Percentiles rank a stretch among this genome's conserved stretches.
Conservation (phyloP, 1,140 invertebrate genomes). For the Trichoplusia ni region DNA sequence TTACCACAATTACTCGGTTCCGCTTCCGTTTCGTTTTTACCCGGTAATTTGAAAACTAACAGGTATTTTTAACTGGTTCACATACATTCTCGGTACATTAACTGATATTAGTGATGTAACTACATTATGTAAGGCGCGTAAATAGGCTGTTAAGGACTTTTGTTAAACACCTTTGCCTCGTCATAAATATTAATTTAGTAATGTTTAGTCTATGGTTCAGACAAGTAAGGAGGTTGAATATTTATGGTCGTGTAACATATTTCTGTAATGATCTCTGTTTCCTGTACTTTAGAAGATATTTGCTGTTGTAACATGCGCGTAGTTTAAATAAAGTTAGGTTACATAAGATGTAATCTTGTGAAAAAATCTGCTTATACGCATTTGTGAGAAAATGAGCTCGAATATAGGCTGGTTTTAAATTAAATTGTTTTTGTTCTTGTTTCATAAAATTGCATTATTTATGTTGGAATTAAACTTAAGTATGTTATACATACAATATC, state of each 20-base stretch:
- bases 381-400: too few species aligned
- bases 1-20: slow-evolving; percentile 14
- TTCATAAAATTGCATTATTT: too few species aligned
- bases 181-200: slow-evolving; percentile 6
- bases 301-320: background rate
- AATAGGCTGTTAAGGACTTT: slow-evolving; percentile 18
- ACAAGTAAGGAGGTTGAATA: slow-evolving; percentile 11
- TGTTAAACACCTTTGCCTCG: slow-evolving; percentile 12
- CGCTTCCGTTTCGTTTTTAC: slow-evolving; percentile 17
- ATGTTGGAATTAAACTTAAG: too few species aligned
- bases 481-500: too few species aligned
- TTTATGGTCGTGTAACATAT: slow-evolving; percentile 7
- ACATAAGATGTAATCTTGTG: background rate
- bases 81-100: slow-evolving; percentile 25
- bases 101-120: slow-evolving; percentile 8
- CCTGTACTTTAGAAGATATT: slow-evolving; percentile 16
- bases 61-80: slow-evolving; percentile 13
- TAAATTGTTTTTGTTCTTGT: too few species aligned
- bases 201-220: slow-evolving; percentile 11
- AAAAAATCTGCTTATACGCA: slow-evolving; percentile 1
- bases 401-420: too few species aligned
- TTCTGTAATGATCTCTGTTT: slow-evolving; percentile 8
- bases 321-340: background rate
- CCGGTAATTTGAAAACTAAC: slow-evolving; percentile 3
- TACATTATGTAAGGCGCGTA: slow-evolving; percentile 5